Percentiles rank a stretch among this genome's conserved stretches.
Evolutionary conservation across 2,888 invertebrate genomes (phyloP).

Genomic region (Lycophotia porphyrea): DNA sequence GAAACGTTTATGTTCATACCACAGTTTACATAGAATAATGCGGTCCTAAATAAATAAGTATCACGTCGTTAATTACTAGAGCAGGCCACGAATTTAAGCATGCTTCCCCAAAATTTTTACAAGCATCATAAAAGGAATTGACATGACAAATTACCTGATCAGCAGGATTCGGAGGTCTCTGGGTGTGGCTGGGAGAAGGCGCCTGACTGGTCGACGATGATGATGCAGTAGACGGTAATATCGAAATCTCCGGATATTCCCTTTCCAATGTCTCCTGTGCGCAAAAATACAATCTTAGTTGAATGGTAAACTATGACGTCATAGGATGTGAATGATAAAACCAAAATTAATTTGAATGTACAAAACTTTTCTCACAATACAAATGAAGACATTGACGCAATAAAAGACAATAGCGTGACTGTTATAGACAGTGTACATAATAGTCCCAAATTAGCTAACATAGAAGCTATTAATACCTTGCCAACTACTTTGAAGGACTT

Average conservation of each 20-base stretch:
- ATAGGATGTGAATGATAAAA: not conserved
- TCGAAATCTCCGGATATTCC: conserved; percentile 89
- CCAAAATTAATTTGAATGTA: conserved; percentile 36
- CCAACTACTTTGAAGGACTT: conserved; percentile 13
- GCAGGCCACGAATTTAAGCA: not conserved
- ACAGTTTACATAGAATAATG: not conserved
- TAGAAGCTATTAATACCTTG: conserved; percentile 7
- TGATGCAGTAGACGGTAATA: conserved; percentile 88
- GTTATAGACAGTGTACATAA: conserved; percentile 18
- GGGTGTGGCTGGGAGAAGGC: conserved; percentile 85
- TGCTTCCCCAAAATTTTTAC: not conserved
- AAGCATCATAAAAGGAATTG: not conserved
- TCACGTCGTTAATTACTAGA: not conserved
- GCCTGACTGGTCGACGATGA: conserved; percentile 83
- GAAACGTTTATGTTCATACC: not conserved
- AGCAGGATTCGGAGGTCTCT: conserved; percentile 85
- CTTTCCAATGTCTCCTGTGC: conserved; percentile 88
- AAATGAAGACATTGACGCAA: conserved; percentile 49
- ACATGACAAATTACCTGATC: conserved; percentile 79
- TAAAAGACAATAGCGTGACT: conserved; percentile 41
- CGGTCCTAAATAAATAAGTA: not conserved
- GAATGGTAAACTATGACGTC: conserved; percentile 51
- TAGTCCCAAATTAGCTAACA: conserved; percentile 22
- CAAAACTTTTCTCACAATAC: conserved; percentile 26
- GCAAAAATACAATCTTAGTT: conserved; percentile 63